These are phyloP conservation scores for Phoenicopterus ruber DNA, from an alignment of 2,113 vertebrate species.

Conservation along the genomic window DNA sequence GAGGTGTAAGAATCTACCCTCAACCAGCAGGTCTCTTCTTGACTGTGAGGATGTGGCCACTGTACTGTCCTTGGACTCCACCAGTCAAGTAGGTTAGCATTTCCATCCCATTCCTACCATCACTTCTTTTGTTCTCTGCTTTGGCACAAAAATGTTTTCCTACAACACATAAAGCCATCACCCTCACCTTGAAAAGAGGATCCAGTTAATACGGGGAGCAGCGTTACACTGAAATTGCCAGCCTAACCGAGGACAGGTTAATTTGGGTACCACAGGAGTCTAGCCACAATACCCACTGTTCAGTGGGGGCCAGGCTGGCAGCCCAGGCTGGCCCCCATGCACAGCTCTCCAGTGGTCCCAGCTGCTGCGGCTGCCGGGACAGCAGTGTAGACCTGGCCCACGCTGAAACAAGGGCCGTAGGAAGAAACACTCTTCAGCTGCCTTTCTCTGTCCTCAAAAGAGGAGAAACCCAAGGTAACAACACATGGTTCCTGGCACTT, in stretches of 20 bases:
- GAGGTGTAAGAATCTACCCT: not conserved
- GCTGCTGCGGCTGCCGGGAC: not conserved
- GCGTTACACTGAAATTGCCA: rapidly evolving
- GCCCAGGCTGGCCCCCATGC: not conserved
- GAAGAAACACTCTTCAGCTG: rapidly evolving
- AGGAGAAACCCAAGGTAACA: not conserved
- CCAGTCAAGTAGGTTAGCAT: not conserved
- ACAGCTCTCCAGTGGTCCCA: not conserved
- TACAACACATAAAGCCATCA: not conserved
- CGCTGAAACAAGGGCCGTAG: not conserved
- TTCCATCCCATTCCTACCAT: not conserved
- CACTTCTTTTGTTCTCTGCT: not conserved
- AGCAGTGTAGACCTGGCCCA: not conserved
- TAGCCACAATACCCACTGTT: not conserved
- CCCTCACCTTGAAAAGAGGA: not conserved
- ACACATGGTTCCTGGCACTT: not conserved
- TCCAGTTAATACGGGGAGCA: not conserved
- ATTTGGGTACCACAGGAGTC: not conserved
- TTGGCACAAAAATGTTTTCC: not conserved
- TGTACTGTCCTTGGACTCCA: not conserved
- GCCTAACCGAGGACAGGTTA: rapidly evolving
- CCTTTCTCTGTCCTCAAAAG: not conserved
- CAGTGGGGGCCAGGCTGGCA: not conserved
- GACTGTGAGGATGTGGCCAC: not conserved
- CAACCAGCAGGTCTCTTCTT: not conserved